Conservation (phyloP, 2,797 vertebrate species). For the Pristis pectinata region DNA sequence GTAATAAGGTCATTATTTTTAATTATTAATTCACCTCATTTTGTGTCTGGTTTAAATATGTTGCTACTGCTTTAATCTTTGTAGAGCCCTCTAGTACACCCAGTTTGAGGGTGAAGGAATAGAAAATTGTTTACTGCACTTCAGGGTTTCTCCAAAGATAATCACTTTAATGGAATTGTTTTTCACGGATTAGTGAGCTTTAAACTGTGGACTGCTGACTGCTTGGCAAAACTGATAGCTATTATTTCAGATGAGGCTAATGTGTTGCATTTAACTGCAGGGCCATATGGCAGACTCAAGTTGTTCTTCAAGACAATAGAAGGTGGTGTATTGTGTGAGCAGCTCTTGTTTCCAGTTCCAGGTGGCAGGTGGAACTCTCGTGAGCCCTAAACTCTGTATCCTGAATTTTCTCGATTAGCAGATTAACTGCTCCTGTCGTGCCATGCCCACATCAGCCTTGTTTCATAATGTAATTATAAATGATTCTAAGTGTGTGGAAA, state of each 20-base stretch:
- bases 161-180: conserved; percentile 30
- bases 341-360: conserved; percentile 31
- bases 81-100: neutral
- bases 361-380: conserved; percentile 5
- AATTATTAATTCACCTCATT: neutral
- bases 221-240: neutral
- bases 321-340: too few species aligned
- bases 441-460: too few species aligned
- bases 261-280: conserved; percentile 9
- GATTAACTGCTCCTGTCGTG: neutral
- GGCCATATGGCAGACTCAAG: conserved; percentile 17
- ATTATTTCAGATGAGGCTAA: conserved; percentile 25
- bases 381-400: neutral
- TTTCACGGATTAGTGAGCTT: conserved; percentile 9
- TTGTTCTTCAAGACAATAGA: conserved; percentile 9
- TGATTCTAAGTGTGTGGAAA: neutral
- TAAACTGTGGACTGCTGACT: neutral
- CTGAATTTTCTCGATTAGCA: conserved; percentile 28
- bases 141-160: neutral
- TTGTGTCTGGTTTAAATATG: neutral
- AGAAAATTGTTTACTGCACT: neutral
- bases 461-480: conserved; percentile 4
- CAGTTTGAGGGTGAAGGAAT: too few species aligned
- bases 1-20: neutral
- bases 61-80: neutral